Percentiles rank a stretch among this genome's conserved stretches.
These are phyloP conservation scores for Todiramphus chloris DNA, from an alignment of 2,113 vertebrate genomes.

Conservation along the genomic window DNA sequence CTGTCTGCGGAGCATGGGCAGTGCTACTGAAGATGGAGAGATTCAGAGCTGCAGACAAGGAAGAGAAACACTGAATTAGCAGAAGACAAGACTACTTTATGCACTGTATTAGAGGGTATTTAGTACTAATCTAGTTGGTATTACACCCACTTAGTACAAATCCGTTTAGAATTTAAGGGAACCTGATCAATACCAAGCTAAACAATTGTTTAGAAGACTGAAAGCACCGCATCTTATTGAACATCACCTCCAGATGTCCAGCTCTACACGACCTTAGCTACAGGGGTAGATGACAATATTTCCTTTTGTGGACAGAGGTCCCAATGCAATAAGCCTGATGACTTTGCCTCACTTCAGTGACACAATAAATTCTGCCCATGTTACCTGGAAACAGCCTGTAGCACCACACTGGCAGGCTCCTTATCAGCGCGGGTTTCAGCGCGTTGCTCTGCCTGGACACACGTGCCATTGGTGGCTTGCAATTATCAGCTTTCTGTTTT, in stretches of 20 bases:
- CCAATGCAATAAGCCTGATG: background rate
- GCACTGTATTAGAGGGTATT: background rate
- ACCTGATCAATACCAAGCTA: background rate
- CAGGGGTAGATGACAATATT: background rate
- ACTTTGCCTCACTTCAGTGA: background rate
- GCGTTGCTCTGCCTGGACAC: background rate
- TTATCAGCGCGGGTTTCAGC: background rate
- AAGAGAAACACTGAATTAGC: background rate
- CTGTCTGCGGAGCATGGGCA: background rate
- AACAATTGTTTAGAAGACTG: background rate
- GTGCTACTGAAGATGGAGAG: background rate
- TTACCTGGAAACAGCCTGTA: background rate
- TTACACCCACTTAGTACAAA: background rate
- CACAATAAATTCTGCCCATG: background rate
- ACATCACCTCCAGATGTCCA: background rate
- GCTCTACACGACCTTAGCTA: background rate
- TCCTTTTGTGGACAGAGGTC: background rate
- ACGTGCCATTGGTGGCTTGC: background rate
- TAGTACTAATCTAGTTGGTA: background rate
- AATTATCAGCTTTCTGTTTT: background rate
- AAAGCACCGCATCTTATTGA: background rate
- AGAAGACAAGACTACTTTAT: background rate
- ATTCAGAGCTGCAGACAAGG: background rate
- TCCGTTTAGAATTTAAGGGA: background rate
- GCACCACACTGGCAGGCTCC: background rate